These are phyloP conservation scores for Leucophenga montana DNA, from an alignment of 2,888 invertebrate species.

Conservation along the genomic window DNA sequence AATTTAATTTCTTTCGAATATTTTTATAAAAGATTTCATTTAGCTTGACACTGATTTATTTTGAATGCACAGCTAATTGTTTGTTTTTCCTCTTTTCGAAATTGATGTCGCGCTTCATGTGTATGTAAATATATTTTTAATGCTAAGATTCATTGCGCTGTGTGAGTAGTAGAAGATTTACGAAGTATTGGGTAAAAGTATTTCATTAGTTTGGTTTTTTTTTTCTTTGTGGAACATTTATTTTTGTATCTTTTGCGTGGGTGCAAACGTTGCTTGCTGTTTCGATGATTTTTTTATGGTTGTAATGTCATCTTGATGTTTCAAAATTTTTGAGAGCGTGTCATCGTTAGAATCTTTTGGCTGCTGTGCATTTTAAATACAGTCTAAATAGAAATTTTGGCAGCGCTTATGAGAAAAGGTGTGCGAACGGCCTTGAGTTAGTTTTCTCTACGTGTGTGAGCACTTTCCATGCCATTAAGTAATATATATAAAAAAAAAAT, in stretches of 20 bases:
- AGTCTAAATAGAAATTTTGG: conserved; percentile 14
- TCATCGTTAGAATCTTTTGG: neutral
- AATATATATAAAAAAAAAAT: no score
- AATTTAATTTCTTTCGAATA: no score
- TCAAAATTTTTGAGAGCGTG: neutral
- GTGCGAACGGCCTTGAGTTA: conserved; percentile 18
- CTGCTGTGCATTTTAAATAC: neutral
- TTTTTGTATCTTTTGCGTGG: conserved; percentile 44
- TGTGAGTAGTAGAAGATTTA: no score
- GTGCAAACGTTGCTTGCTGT: neutral
- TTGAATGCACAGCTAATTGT: conserved; percentile 3
- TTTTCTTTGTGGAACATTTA: conserved; percentile 37
- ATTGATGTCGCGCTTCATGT: conserved; percentile 11
- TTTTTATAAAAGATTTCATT: neutral
- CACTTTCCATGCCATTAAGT: no score
- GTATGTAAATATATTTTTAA: neutral
- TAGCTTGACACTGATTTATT: conserved; percentile 11
- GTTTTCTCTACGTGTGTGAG: neutral
- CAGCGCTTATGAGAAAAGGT: neutral
- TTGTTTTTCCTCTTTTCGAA: neutral
- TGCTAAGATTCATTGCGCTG: neutral
- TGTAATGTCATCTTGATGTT: no score
- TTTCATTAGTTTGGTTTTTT: neutral
- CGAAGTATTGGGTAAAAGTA: neutral
- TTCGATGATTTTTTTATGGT: no score